Percentiles rank a stretch among this genome's conserved stretches.
Evolutionary conservation across 2,888 invertebrate genomes (phyloP).

Genomic region (Hirudinaria manillensis): DNA sequence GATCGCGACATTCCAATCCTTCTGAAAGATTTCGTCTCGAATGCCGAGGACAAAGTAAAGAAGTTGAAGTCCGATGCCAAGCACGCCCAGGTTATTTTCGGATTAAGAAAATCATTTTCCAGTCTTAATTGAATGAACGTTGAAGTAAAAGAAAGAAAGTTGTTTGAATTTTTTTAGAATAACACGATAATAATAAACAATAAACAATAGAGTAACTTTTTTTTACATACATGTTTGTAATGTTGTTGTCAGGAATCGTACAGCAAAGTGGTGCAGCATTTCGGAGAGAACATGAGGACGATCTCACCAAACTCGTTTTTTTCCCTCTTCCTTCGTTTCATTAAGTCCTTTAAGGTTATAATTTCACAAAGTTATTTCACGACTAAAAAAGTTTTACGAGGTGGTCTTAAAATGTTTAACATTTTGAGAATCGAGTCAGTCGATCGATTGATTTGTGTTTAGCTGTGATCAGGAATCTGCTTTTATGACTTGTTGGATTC

Average conservation of each 20-base stretch:
- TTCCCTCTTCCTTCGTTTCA: conserved; percentile 86
- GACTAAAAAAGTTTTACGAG: no score
- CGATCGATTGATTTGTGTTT: no score
- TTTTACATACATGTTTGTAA: no score
- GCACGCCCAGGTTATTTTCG: conserved; percentile 7
- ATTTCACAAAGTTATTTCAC: no score
- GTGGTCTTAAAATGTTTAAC: no score
- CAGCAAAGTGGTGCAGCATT: conserved; percentile 78
- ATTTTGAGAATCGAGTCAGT: no score
- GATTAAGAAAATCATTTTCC: background rate
- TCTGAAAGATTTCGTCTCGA: conserved; percentile 22
- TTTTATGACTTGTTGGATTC: no score
- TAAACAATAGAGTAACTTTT: no score
- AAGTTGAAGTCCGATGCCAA: conserved; percentile 20
- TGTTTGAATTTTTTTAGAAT: background rate
- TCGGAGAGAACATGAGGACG: conserved; percentile 87
- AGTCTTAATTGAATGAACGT: conserved; percentile 2
- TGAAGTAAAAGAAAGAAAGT: background rate
- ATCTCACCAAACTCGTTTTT: conserved; percentile 94
- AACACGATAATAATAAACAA: background rate
- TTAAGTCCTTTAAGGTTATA: conserved; percentile 85
- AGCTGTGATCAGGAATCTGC: no score
- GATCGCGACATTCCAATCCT: conserved; percentile 42
- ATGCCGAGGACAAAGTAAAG: conserved; percentile 25
- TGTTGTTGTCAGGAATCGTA: conserved; percentile 36